Conservation (phyloP, 2,113 vertebrate species). For the Notothenia coriiceps region DNA sequence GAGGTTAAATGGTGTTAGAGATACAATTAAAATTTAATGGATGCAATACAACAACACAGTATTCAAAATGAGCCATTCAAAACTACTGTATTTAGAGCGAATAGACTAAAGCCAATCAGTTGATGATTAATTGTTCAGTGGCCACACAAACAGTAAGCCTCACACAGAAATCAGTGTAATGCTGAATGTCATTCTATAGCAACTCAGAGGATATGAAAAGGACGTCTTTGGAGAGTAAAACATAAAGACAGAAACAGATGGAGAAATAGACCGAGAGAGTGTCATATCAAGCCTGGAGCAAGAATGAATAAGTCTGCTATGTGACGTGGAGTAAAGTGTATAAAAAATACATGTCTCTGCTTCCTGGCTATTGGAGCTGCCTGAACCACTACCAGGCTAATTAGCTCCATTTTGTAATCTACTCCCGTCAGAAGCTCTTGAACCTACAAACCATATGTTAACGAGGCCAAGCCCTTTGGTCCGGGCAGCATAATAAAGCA, state of each 20-base stretch:
- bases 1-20: neutral
- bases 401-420: slow-evolving; percentile 67
- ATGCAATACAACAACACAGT: slow-evolving; percentile 8
- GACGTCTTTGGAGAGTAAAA: slow-evolving; percentile 41
- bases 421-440: slow-evolving; percentile 38
- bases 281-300: slow-evolving; percentile 30
- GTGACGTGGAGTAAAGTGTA: slow-evolving; percentile 44
- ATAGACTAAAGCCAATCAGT: neutral
- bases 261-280: slow-evolving; percentile 38
- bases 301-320: slow-evolving; percentile 45
- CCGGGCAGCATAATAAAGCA: neutral
- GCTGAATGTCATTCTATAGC: neutral
- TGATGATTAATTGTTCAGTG: slow-evolving; percentile 23
- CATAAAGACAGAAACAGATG: slow-evolving; percentile 39
- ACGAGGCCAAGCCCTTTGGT: slow-evolving; percentile 40
- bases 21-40: neutral
- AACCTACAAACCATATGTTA: slow-evolving; percentile 50
- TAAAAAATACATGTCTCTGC: slow-evolving; percentile 47
- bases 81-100: neutral
- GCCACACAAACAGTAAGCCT: slow-evolving; percentile 15
- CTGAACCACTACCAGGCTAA: slow-evolving; percentile 43
- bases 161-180: neutral
- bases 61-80: neutral
- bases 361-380: slow-evolving; percentile 40
- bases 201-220: slow-evolving; percentile 28